phyloP scores from a whole-genome alignment of 2,888 invertebrate species.

The Strigamia maritima region DNA sequence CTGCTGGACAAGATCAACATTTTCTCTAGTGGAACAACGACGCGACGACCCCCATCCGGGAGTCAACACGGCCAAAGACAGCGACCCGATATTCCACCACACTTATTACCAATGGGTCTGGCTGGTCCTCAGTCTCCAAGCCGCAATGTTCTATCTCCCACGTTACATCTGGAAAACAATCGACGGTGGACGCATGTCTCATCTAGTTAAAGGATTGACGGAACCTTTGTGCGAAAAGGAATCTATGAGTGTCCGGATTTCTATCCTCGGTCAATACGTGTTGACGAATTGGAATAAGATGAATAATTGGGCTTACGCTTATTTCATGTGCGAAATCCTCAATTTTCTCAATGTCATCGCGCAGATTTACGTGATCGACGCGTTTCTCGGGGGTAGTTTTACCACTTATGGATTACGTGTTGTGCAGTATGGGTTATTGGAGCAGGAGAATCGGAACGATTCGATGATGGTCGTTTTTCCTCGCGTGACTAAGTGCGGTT shows the following conservation, averaged over 20 bases:
- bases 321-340: background rate
- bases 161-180: background rate
- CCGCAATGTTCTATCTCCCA: background rate
- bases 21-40: slow-evolving; percentile 50
- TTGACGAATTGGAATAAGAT: background rate
- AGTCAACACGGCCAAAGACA: background rate
- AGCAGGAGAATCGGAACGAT: background rate
- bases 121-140: background rate
- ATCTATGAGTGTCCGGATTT: background rate
- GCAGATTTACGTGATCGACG: background rate
- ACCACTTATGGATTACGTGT: background rate
- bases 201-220: too few species aligned
- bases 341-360: background rate
- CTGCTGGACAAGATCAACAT: slow-evolving; percentile 94
- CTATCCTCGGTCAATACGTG: background rate
- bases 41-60: background rate
- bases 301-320: background rate
- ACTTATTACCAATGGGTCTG: too few species aligned
- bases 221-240: too few species aligned
- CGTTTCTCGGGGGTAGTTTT: background rate
- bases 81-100: background rate
- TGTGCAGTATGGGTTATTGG: background rate
- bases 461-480: background rate
- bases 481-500: background rate
- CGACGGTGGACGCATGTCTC: background rate